These are phyloP conservation scores for Semaprochilodus insignis DNA, from an alignment of 2,797 vertebrate genomes.

Conservation along the genomic window DNA sequence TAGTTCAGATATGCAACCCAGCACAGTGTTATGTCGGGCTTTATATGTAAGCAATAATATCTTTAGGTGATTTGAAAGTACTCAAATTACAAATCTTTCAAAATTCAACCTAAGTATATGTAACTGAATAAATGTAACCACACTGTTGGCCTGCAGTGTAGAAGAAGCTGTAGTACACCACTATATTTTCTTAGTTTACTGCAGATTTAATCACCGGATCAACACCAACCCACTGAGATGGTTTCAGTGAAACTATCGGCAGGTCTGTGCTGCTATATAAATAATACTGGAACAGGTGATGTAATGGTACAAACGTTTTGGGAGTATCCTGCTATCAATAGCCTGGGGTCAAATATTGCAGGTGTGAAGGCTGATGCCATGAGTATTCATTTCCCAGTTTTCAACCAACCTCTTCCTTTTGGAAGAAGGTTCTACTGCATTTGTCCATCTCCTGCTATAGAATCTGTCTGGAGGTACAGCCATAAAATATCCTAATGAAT, in stretches of 20 bases:
- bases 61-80: too few relatives aligned
- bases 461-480: not conserved
- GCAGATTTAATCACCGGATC: not conserved
- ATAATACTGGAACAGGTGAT: not conserved
- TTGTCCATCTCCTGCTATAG: not conserved
- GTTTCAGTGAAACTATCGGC: constrained; percentile 1
- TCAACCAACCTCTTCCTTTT: not conserved
- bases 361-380: not conserved
- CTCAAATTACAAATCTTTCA: too few relatives aligned
- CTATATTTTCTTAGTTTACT: not conserved
- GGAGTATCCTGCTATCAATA: too few relatives aligned
- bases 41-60: too few relatives aligned
- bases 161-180: not conserved
- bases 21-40: too few relatives aligned
- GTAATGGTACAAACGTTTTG: not conserved
- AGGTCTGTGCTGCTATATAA: not conserved
- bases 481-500: not conserved
- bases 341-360: not conserved
- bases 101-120: too few relatives aligned
- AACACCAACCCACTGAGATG: too few relatives aligned
- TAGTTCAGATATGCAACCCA: too few relatives aligned
- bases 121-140: too few relatives aligned
- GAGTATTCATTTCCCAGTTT: not conserved
- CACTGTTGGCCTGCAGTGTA: not conserved
- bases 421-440: not conserved